Conservation (phyloP, 2,797 vertebrate genomes). For the Discoglossus pictus region DNA sequence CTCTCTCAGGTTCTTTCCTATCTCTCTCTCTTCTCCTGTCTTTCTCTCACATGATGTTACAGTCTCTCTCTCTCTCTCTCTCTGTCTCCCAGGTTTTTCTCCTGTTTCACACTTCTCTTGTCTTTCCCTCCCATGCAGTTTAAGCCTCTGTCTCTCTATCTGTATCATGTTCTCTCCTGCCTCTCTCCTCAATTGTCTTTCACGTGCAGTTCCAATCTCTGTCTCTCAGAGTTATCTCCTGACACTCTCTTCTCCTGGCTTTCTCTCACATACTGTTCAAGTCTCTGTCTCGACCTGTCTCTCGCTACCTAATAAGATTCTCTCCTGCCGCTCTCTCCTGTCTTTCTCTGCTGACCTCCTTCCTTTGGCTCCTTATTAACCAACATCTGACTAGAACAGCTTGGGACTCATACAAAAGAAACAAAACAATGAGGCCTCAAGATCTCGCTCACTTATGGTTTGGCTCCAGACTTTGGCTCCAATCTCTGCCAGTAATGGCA, state of each 20-base stretch:
- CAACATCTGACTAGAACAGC: conserved; percentile 29
- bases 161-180: too few relatives aligned
- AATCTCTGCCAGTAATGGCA: neutral
- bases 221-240: neutral
- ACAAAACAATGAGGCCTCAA: conserved; percentile 25
- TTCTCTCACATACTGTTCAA: neutral
- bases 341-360: too few relatives aligned
- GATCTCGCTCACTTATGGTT: conserved; percentile 18
- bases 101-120: too few relatives aligned
- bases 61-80: too few relatives aligned
- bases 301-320: neutral
- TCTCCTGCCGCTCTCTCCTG: neutral
- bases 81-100: too few relatives aligned
- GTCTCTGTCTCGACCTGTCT: too few relatives aligned
- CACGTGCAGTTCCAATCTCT: neutral
- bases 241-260: neutral
- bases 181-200: too few relatives aligned
- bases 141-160: too few relatives aligned
- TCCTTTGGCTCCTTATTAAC: conserved; percentile 2
- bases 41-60: too few relatives aligned
- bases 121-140: too few relatives aligned
- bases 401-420: conserved; percentile 11
- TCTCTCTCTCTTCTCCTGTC: too few relatives aligned
- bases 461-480: conserved; percentile 28
- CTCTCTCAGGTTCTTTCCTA: too few relatives aligned